Evolutionary conservation across 2,113 vertebrate genomes (phyloP).

Genomic region (Tragelaphus imberbis): DNA sequence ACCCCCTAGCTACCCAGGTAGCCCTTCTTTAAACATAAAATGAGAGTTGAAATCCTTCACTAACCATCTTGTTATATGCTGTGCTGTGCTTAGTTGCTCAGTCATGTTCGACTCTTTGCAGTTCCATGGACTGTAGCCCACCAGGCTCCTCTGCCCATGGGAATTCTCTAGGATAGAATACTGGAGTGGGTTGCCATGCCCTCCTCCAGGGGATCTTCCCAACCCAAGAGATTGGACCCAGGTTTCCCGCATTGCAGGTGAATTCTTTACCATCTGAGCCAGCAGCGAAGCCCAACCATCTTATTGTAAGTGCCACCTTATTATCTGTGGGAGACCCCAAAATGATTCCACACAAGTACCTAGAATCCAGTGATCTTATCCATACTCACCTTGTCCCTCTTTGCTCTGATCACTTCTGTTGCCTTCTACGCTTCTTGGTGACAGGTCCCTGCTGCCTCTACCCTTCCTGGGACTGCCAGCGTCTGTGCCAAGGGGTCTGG

Average conservation of each 20-base stretch:
- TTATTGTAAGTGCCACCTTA: background rate
- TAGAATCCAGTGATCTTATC: background rate
- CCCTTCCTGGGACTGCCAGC: too few species aligned
- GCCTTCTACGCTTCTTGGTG: background rate
- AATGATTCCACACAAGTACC: background rate
- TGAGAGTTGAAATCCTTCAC: background rate
- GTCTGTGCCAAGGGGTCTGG: background rate
- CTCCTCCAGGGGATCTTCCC: background rate
- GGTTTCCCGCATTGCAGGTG: background rate
- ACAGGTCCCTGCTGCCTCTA: background rate
- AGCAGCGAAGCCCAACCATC: background rate
- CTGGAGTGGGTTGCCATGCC: background rate
- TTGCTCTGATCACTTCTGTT: background rate
- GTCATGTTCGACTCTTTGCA: background rate
- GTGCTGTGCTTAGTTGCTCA: background rate
- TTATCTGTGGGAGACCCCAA: background rate
- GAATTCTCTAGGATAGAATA: background rate
- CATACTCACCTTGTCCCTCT: background rate
- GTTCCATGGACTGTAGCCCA: background rate
- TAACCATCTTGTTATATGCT: background rate
- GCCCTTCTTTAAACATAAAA: background rate
- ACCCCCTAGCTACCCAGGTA: background rate
- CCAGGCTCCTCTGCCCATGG: background rate
- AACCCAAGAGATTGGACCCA: background rate
- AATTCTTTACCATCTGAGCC: background rate